Conservation (phyloP, 2,797 vertebrate genomes). For the Danio albolineatus region DNA sequence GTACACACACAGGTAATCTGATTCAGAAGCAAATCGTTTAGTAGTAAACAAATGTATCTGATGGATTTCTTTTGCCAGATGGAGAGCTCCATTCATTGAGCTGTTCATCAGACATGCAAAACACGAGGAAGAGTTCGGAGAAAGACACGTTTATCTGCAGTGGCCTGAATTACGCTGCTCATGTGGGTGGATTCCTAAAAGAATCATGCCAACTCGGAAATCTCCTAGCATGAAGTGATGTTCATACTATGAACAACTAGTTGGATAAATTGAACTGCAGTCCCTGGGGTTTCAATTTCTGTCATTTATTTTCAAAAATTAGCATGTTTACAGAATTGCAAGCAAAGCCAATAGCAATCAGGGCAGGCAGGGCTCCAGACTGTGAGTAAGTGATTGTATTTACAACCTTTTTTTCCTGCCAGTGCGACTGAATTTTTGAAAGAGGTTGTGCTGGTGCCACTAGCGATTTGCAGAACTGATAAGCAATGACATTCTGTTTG, state of each 20-base stretch:
- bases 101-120: slow-evolving; percentile 52
- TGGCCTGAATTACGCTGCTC: neutral
- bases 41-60: slow-evolving; percentile 23
- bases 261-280: neutral
- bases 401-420: too few relatives aligned
- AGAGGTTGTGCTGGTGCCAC: too few relatives aligned
- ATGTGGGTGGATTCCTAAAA: slow-evolving; percentile 32
- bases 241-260: neutral
- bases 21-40: slow-evolving; percentile 21
- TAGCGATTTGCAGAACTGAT: too few relatives aligned
- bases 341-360: slow-evolving; percentile 3
- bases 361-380: neutral
- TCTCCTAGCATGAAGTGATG: neutral
- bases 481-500: too few relatives aligned
- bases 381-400: too few relatives aligned
- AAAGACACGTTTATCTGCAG: slow-evolving; percentile 4
- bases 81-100: slow-evolving; percentile 14
- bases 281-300: neutral
- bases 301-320: slow-evolving; percentile 7
- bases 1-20: neutral
- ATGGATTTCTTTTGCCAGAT: slow-evolving; percentile 6
- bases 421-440: too few relatives aligned
- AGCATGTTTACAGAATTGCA: neutral
- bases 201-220: neutral
- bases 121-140: slow-evolving; percentile 59